Evolutionary conservation across 2,888 invertebrate genomes (phyloP), one percentile per base, ranked within the genome.

Genomic region (Stramonita haemastoma): DNA sequence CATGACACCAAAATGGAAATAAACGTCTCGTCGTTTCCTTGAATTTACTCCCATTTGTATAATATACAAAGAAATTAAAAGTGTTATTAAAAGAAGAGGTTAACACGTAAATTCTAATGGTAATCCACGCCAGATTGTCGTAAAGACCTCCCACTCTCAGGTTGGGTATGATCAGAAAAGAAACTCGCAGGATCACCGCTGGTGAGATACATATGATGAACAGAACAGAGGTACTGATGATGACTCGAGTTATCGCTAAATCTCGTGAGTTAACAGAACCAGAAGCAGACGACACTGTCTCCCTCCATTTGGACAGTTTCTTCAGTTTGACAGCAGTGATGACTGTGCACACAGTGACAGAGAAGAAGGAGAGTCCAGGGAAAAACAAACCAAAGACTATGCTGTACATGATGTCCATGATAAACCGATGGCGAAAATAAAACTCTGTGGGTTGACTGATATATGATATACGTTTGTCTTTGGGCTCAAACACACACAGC

Each of bases 11-110:
- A 46, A 46, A 5, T 8, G 32, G 26, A 83, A 83, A 83, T 22
- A 83, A 46, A 2, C 26, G 15, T 1, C 36, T 19, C 11, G 46
- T 46, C 5, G 81, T 83, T 83, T 83, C 81, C 26, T 46, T 36
- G 26, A 83, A 83, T 22, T 34, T 83, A 13, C 81, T 83, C 36
- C 81, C 81, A 46, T 46, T 36, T 4, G 13, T 22, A 46, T 83
- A 83, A 83, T 83, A 83, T 22, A 83, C 46, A 36, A 83, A 83
- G 29, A 83, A 83, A 26, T 83, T 83, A 22, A 83, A 36, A 8
- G 36, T 46, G 26, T 34, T 32, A 36, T 83, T 83, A 83, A 83
- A 11, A 5, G 81, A 22, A 11, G 81, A 22, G 0, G 46, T 2
- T 46, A 83, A 46, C 46, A 36, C 36, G 22, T 46, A 83, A 8